Conservation (phyloP, 2,113 vertebrate species). For the Anas platyrhynchos region DNA sequence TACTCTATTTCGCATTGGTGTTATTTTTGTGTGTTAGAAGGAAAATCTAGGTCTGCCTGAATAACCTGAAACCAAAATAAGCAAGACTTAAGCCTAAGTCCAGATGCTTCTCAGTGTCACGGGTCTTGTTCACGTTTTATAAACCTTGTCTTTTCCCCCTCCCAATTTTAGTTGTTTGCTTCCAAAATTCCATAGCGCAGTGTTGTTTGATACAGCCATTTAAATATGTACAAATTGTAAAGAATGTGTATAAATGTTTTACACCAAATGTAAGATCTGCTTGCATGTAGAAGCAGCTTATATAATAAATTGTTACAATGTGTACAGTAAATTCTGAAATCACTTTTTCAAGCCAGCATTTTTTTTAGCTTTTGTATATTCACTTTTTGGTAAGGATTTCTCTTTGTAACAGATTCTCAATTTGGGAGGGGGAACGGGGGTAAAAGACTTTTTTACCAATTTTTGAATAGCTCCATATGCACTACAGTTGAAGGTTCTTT, state of each 20-base stretch:
- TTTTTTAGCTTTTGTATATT: constrained; percentile 70
- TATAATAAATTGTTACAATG: constrained; percentile 80
- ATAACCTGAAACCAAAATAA: constrained; percentile 65
- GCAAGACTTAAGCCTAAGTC: constrained; percentile 20
- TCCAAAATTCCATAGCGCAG: constrained; percentile 71
- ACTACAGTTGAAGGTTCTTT: constrained; percentile 22
- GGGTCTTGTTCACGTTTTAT: constrained; percentile 72
- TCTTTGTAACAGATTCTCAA: constrained; percentile 49
- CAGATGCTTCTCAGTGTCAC: constrained; percentile 52
- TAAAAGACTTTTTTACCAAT: constrained; percentile 41
- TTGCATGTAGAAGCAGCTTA: constrained; percentile 77
- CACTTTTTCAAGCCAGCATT: constrained; percentile 74
- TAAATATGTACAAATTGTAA: constrained; percentile 87
- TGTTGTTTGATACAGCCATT: constrained; percentile 81
- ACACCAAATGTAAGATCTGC: constrained; percentile 78
- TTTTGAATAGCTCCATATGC: constrained; percentile 31
- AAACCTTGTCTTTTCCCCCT: constrained; percentile 65
- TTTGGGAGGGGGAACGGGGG: constrained; percentile 1
- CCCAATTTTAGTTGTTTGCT: constrained; percentile 68
- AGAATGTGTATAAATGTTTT: constrained; percentile 86
- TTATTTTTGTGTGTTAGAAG: constrained; percentile 22
- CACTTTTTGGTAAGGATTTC: constrained; percentile 56
- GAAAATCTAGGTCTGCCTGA: constrained; percentile 26
- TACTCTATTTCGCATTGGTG: neutral
- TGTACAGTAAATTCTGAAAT: constrained; percentile 79